Conservation (phyloP, 2,888 invertebrate genomes). For the Limenitis camilla region DNA sequence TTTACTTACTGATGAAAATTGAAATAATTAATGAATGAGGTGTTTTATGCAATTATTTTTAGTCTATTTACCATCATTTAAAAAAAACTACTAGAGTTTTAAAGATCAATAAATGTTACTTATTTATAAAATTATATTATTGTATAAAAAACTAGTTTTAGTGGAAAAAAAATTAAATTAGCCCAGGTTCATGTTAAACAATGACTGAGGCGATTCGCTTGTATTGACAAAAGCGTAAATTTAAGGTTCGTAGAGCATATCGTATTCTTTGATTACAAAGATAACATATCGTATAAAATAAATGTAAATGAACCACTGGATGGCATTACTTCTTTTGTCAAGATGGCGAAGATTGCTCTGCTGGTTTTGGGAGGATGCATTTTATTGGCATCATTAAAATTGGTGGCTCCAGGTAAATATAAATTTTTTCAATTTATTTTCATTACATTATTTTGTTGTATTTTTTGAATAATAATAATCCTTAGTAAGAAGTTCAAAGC, state of each 20-base stretch:
- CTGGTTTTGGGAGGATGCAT: conserved; percentile 14
- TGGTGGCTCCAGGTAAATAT: conserved; percentile 17
- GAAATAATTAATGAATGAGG: too few species aligned
- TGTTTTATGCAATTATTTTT: too few species aligned
- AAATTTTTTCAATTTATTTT: not conserved
- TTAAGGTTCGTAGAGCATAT: conserved; percentile 35
- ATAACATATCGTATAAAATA: conserved; percentile 29
- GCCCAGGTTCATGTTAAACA: not conserved
- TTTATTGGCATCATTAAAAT: conserved; percentile 20
- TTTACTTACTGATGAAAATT: too few species aligned
- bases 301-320: conserved; percentile 11
- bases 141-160: not conserved
- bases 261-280: conserved; percentile 30
- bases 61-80: too few species aligned
- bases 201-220: conserved; percentile 11
- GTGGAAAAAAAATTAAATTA: not conserved
- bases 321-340: conserved; percentile 14
- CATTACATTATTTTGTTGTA: not conserved
- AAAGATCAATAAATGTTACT: too few species aligned
- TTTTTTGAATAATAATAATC: too few species aligned
- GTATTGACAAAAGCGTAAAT: conserved; percentile 31
- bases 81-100: too few species aligned
- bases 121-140: too few species aligned
- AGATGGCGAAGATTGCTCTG: conserved; percentile 23
- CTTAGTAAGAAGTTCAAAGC: too few species aligned